Percentiles rank a stretch among this genome's conserved stretches.
Conservation (phyloP, 2,797 vertebrate genomes). For the Bovichtus diacanthus region DNA sequence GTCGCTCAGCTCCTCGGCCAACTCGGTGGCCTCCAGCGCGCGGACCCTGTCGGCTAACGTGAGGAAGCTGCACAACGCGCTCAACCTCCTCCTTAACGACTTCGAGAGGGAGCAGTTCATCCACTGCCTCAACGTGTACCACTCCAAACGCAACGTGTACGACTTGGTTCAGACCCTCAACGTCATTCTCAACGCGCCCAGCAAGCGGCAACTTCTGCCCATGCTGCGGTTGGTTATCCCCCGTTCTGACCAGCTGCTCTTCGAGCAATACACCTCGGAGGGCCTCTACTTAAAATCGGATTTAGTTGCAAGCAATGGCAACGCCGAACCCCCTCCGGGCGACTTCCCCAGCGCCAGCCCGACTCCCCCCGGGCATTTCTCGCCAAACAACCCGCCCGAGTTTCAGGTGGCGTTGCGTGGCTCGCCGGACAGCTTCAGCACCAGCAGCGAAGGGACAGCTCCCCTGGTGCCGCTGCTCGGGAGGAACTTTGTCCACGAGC, state of each 20-base stretch:
- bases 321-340: constrained; percentile 60
- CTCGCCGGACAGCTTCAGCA: constrained; percentile 86
- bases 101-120: constrained; percentile 95
- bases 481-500: constrained; percentile 84
- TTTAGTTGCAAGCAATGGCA: constrained; percentile 73
- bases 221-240: constrained; percentile 96
- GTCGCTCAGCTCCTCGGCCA: constrained; percentile 87
- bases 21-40: constrained; percentile 85
- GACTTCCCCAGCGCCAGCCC: constrained; percentile 67
- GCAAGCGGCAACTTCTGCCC: constrained; percentile 94
- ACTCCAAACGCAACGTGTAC: constrained; percentile 96
- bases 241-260: constrained; percentile 96
- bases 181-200: constrained; percentile 93
- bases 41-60: constrained; percentile 95
- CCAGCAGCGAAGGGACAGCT: constrained; percentile 84
- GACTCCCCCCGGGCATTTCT: constrained; percentile 69
- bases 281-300: constrained; percentile 91
- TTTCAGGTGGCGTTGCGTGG: constrained; percentile 78
- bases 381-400: constrained; percentile 65
- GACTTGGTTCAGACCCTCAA: constrained; percentile 96
- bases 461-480: constrained; percentile 85
- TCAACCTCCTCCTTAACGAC: constrained; percentile 93
- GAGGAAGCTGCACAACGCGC: constrained; percentile 94
- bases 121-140: constrained; percentile 97
- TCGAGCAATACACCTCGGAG: constrained; percentile 97